Evolutionary conservation across 1,140 invertebrate species (phyloP), one percentile per base, ranked within the genome.

Genomic region (Caenorhabditis tropicalis): DNA sequence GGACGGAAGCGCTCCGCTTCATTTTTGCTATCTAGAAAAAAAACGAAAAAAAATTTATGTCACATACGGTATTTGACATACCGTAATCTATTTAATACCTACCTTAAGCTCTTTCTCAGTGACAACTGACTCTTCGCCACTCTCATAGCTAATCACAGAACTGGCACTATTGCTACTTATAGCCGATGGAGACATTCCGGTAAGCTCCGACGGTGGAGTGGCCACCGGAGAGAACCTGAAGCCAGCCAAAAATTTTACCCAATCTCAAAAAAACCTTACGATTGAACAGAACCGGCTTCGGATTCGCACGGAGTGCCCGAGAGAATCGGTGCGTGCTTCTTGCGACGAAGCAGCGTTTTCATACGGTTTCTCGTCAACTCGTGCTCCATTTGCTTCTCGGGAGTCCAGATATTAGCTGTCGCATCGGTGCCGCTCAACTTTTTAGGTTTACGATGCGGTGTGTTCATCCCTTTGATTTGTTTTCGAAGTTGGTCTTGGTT

Each of bases 81-180:
- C n/a, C n/a, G n/a, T n/a, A n/a, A n/a, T n/a, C n/a, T n/a, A n/a
- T n/a, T n/a, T n/a, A n/a, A n/a, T n/a, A 29, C 1, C n/a, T 24
- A 46, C 36, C 36, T 70, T 65, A 6, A 82, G 82, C 36, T 82
- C 82, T 39, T 74, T 82, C 9, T 82, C 82, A 16, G 82, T 82
- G 10, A 82, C 82, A 27, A 16, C 16, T 16, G 24, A 9, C 6
- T 82, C 82, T 15, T 82, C 81, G 4, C 58, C 58, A 46, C 19
- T n/a, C 19, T 31, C 56, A 9, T 31, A 29, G 1, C 15, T 29
- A 56, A 12, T 48, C 6, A 10, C 16, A 4, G 53, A 36, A 15
- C 16, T 48, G 31, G n/a, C 3, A n/a, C n/a, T 16, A 33, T 27
- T 39, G 12, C n/a, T 27, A 16, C 15, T 24, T n/a, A 24, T 19